Conservation (phyloP, 2,113 vertebrate genomes). For the Equus quagga region DNA sequence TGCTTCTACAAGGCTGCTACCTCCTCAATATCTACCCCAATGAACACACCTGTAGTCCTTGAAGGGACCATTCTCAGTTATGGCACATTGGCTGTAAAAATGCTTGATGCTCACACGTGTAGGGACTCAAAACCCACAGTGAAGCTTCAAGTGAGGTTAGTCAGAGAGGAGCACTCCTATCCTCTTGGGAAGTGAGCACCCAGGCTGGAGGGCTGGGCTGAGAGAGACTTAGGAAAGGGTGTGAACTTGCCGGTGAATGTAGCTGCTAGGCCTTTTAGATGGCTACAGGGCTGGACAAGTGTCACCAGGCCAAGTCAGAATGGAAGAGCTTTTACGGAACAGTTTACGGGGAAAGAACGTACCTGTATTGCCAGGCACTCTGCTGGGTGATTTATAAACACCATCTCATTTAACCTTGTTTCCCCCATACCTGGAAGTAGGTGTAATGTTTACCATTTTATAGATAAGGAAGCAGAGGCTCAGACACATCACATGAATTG, state of each 20-base stretch:
- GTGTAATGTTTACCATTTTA: background rate
- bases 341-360: background rate
- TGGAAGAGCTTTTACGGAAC: background rate
- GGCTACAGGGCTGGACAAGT: background rate
- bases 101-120: accelerated
- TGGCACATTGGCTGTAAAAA: background rate
- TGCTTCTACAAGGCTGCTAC: accelerated
- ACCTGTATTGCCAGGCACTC: background rate
- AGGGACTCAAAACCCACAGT: background rate
- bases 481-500: background rate
- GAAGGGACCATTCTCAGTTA: background rate
- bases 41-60: background rate
- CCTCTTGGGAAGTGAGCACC: background rate
- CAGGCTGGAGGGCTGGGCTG: background rate
- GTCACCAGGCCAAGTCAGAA: background rate
- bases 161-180: background rate
- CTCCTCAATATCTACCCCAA: background rate
- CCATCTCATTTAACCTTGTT: background rate
- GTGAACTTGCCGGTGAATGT: background rate
- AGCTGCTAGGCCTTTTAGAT: background rate
- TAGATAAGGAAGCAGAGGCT: background rate
- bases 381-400: background rate
- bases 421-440: background rate
- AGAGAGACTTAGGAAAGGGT: background rate
- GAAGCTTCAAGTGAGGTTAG: background rate